phyloP scores from a whole-genome alignment of 1,140 invertebrate genomes.

The Nephila pilipes region DNA sequence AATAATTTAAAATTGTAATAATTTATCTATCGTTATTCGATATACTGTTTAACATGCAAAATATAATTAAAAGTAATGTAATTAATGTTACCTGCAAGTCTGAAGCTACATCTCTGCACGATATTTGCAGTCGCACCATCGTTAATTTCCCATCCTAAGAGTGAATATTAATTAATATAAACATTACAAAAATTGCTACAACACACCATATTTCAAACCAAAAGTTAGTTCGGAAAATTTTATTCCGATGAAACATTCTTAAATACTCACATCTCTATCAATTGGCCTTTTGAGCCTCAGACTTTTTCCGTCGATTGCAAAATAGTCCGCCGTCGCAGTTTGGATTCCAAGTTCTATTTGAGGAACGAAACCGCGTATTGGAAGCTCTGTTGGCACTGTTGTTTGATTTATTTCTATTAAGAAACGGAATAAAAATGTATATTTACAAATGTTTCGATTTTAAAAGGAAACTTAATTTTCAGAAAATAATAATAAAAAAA shows the following conservation, averaged over 20 bases:
- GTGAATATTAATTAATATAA: too few relatives aligned
- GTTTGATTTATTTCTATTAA: constrained; percentile 89
- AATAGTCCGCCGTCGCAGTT: constrained; percentile 87
- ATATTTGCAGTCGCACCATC: constrained; percentile 72
- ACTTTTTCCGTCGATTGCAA: constrained; percentile 90
- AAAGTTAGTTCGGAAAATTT: too few relatives aligned
- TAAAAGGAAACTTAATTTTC: too few relatives aligned
- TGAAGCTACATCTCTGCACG: constrained; percentile 40
- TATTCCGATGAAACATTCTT: neutral
- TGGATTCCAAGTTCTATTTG: constrained; percentile 90
- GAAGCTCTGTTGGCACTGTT: constrained; percentile 89
- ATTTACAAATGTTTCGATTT: too few relatives aligned
- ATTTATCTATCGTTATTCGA: too few relatives aligned
- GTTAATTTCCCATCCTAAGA: constrained; percentile 68
- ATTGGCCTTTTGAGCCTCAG: constrained; percentile 89
- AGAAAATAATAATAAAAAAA: too few relatives aligned
- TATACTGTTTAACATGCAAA: neutral
- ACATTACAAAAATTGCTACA: too few relatives aligned
- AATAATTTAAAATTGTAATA: neutral
- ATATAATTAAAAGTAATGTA: neutral
- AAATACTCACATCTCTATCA: constrained; percentile 89
- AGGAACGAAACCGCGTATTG: constrained; percentile 90
- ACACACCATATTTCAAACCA: too few relatives aligned
- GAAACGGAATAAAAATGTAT: neutral
- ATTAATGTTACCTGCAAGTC: constrained; percentile 6